Evolutionary conservation across 2,888 invertebrate species (phyloP), one percentile per base, ranked within the genome.

Genomic region (Anodontia alba): DNA sequence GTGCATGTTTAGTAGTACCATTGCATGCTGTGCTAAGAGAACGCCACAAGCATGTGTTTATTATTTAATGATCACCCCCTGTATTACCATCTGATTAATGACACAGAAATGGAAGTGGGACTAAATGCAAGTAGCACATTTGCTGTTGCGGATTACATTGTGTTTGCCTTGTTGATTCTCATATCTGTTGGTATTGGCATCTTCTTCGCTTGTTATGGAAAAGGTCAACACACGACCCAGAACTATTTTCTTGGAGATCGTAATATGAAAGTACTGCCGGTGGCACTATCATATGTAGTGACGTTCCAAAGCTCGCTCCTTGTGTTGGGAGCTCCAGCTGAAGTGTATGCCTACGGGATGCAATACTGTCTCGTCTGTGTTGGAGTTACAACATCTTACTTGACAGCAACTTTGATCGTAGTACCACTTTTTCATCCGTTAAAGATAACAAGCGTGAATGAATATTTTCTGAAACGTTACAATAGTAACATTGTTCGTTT

Each of bases 381-480:
- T 26, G 80, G 80, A 3, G 69, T 80, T 1, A 57, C 51, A 0
- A 33, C 23, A 0, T 71, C 73, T 15, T 80, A 80, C 29, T 36
- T 76, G 38, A 20, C 72, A n/a, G 80, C 76, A 10, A 43, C 80
- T 10, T 7, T 72, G 5, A 80, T 80, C 36, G 80, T 73, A 0
- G 80, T 76, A 17, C 80, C 80, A 10, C 72, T 76, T 20, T 80
- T 80, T 31, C 80, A 80, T 33, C 80, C 80, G 0, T 67, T 80
- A n/a, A 72, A 80, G 42, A 46, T 80, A 0, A 80, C 80, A 1
- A 80, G 72, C 23, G 80, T 80, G n/a, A 76, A 80, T 42, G 67
- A 80, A 29, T 80, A 80, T 42, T 80, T 74, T 42, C 51, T 26
- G 10, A 31, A 76, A 36, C 76, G 80, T 15, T 80, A 76, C 69